Conservation (phyloP, 2,888 invertebrate species). For the Parascotia fuliginaria region DNA sequence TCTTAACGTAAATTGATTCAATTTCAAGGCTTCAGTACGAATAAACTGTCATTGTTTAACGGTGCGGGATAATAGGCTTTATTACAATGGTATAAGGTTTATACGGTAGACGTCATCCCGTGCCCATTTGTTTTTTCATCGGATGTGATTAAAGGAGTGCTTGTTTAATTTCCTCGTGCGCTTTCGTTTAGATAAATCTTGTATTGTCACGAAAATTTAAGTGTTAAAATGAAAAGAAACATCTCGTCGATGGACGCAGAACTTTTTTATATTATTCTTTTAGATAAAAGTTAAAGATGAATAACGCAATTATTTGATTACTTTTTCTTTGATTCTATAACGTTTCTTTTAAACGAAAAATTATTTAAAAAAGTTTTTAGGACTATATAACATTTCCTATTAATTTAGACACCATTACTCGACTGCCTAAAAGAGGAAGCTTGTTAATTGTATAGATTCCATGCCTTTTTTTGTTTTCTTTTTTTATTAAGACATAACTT, state of each 20-base stretch:
- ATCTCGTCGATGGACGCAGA: not conserved
- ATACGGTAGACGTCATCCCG: slow-evolving; percentile 1
- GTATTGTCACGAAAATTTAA: slow-evolving; percentile 23
- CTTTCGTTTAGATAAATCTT: slow-evolving; percentile 22
- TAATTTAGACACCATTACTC: no score
- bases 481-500: no score
- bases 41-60: slow-evolving; percentile 17
- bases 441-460: no score
- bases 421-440: no score
- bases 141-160: slow-evolving; percentile 35
- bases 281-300: not conserved
- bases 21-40: slow-evolving; percentile 49
- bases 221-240: slow-evolving; percentile 17
- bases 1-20: slow-evolving; percentile 66
- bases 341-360: no score
- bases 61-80: slow-evolving; percentile 32
- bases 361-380: no score
- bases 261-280: not conserved
- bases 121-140: slow-evolving; percentile 32
- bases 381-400: no score
- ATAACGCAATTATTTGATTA: not conserved
- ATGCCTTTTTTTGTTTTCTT: no score
- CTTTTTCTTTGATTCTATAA: no score
- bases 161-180: slow-evolving; percentile 45
- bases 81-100: slow-evolving; percentile 19